Evolutionary conservation across 2,797 vertebrate species (phyloP).

Genomic region (Eupleurogrammus muticus): DNA sequence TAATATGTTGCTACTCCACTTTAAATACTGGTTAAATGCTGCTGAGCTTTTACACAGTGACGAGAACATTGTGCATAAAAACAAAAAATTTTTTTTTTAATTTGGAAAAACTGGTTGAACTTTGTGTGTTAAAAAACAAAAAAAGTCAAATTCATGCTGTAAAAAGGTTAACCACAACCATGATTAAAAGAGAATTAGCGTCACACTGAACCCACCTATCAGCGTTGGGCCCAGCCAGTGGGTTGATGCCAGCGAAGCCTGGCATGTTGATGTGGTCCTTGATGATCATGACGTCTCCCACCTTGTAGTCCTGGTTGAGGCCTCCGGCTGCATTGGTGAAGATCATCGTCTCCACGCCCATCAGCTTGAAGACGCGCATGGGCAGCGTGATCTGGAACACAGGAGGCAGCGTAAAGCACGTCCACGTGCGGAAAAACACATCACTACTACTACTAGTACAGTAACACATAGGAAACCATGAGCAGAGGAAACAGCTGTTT

Average conservation of each 20-base stretch:
- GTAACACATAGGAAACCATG: no score
- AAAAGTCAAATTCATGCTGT: neutral
- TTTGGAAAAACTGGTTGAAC: no score
- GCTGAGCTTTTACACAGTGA: neutral
- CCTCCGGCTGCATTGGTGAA: conserved; percentile 93
- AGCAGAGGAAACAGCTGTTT: neutral
- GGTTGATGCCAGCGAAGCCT: conserved; percentile 88
- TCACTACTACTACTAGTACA: no score
- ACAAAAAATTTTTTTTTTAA: no score
- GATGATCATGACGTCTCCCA: conserved; percentile 93
- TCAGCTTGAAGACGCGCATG: conserved; percentile 88
- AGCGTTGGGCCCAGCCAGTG: conserved; percentile 88
- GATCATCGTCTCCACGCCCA: conserved; percentile 89
- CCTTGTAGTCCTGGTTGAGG: conserved; percentile 89
- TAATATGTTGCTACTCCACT: neutral
- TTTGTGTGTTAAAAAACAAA: no score
- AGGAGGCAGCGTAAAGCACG: neutral
- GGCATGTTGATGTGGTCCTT: conserved; percentile 93
- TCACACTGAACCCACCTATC: conserved; percentile 78
- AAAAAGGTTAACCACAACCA: neutral
- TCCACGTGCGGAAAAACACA: neutral
- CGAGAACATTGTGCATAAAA: no score
- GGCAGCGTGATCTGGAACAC: conserved; percentile 87
- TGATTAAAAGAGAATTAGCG: neutral
- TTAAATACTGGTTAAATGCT: neutral